A percentile compares a stretch with the other conserved stretches of the same genome.
Evolutionary conservation across 2,888 invertebrate genomes (phyloP).

Genomic region (Pyrgus malvae): DNA sequence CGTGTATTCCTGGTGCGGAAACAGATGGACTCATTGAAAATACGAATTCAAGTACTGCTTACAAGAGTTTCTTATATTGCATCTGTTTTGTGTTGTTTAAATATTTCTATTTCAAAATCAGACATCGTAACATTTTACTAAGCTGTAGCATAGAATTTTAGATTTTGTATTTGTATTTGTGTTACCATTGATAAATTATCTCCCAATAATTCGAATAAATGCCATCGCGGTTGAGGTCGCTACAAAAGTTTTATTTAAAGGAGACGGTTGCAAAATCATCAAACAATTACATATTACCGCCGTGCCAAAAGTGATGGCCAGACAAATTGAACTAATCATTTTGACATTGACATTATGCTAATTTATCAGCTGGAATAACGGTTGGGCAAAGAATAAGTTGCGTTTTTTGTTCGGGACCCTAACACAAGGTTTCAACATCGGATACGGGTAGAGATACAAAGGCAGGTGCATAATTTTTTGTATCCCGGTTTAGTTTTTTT

Average conservation of each 20-base stretch:
- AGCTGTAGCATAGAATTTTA: not conserved
- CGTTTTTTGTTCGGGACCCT: conserved; percentile 18
- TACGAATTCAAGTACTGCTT: conserved; percentile 6
- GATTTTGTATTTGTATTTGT: not conserved
- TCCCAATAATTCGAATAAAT: conserved; percentile 13
- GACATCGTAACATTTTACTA: not conserved
- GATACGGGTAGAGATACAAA: conserved; percentile 14
- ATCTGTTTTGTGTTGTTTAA: not conserved
- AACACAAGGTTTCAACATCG: conserved; percentile 5
- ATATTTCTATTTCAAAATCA: not conserved
- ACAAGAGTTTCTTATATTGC: not conserved
- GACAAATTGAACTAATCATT: conserved; percentile 26
- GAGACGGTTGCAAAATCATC: conserved; percentile 19
- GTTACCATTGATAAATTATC: no score
- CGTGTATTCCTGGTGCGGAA: conserved; percentile 6
- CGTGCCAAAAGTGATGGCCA: conserved; percentile 18
- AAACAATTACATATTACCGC: conserved; percentile 15
- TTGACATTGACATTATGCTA: conserved; percentile 26
- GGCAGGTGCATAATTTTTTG: conserved; percentile 24
- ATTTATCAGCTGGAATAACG: conserved; percentile 24
- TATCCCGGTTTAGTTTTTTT: conserved; percentile 16
- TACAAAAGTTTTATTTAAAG: conserved; percentile 9
- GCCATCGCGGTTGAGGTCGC: conserved; percentile 10
- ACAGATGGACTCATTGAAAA: conserved; percentile 12
- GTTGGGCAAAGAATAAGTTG: conserved; percentile 16